Evolutionary conservation across 2,113 vertebrate species (phyloP).

Genomic region (Bos javanicus): DNA sequence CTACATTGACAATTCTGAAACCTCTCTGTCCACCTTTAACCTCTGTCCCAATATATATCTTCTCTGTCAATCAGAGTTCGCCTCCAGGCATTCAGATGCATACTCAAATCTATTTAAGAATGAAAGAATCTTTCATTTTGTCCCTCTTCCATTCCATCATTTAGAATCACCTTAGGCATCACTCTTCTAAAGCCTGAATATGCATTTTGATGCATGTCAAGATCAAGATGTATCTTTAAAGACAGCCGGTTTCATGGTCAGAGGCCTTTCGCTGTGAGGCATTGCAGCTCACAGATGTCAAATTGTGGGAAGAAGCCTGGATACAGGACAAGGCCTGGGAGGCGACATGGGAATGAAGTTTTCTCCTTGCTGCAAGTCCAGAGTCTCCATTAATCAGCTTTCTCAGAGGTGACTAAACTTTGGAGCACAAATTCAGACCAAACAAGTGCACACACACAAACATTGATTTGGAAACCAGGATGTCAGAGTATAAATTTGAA

Average conservation of each 20-base stretch:
- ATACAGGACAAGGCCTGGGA: not conserved
- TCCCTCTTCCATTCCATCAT: slow-evolving; percentile 45
- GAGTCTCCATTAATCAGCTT: not conserved
- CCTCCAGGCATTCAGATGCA: slow-evolving; percentile 62
- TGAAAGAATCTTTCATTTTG: slow-evolving; percentile 64
- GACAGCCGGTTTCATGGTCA: slow-evolving; percentile 40
- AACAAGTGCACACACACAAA: not conserved
- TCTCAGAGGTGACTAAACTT: not conserved
- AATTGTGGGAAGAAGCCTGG: not conserved
- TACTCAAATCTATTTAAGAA: slow-evolving; percentile 61
- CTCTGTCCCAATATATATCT: slow-evolving; percentile 71
- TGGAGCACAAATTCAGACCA: not conserved
- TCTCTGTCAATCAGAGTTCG: slow-evolving; percentile 64
- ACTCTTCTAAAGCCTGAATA: slow-evolving; percentile 47
- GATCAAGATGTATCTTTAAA: slow-evolving; percentile 53
- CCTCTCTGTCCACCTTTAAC: slow-evolving; percentile 67
- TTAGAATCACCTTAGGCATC: slow-evolving; percentile 67
- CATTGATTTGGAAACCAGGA: not conserved
- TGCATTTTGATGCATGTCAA: slow-evolving; percentile 66
- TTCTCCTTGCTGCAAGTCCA: not conserved
- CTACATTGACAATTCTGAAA: slow-evolving; percentile 68
- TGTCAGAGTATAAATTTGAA: not conserved
- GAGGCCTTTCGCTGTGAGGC: slow-evolving; percentile 14
- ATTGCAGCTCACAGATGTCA: slow-evolving; percentile 10
- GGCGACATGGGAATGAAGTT: not conserved